A percentile compares a stretch with the other conserved stretches of the same genome.
Evolutionary conservation across 2,888 invertebrate species (phyloP).

Genomic region (Oligia fasciuncula): DNA sequence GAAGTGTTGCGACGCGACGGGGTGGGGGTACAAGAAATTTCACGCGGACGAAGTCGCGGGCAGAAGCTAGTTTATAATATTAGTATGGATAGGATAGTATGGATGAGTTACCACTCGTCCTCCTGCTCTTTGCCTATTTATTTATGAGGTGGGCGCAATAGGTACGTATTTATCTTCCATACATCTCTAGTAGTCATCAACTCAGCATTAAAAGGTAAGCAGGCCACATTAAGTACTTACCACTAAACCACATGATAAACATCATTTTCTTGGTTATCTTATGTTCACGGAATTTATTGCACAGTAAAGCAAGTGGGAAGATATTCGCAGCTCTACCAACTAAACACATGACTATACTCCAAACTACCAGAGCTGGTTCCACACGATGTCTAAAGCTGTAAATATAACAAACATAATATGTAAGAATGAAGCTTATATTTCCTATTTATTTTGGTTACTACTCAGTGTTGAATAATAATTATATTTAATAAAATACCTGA

Average conservation of each 20-base stretch:
- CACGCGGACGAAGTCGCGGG: too few species aligned
- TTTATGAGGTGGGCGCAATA: neutral
- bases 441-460: neutral
- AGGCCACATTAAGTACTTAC: conserved; percentile 84
- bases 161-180: neutral
- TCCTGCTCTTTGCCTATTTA: neutral
- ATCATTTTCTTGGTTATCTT: conserved; percentile 99
- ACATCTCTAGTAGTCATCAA: neutral
- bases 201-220: too few species aligned
- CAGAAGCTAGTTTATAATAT: too few species aligned
- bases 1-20: too few species aligned
- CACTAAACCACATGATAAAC: conserved; percentile 99
- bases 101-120: neutral
- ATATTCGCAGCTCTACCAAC: conserved; percentile 99
- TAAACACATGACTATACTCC: conserved; percentile 97
- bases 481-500: conserved; percentile 77
- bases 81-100: too few species aligned
- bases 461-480: neutral
- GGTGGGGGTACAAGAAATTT: too few species aligned
- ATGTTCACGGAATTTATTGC: conserved; percentile 99
- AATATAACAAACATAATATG: conserved; percentile 10
- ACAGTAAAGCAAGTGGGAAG: conserved; percentile 97
- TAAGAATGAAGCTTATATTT: conserved; percentile 10
- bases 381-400: conserved; percentile 98
- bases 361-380: conserved; percentile 97